Evolutionary conservation across 2,113 vertebrate species (phyloP).

Genomic region (Nanorana parkeri): DNA sequence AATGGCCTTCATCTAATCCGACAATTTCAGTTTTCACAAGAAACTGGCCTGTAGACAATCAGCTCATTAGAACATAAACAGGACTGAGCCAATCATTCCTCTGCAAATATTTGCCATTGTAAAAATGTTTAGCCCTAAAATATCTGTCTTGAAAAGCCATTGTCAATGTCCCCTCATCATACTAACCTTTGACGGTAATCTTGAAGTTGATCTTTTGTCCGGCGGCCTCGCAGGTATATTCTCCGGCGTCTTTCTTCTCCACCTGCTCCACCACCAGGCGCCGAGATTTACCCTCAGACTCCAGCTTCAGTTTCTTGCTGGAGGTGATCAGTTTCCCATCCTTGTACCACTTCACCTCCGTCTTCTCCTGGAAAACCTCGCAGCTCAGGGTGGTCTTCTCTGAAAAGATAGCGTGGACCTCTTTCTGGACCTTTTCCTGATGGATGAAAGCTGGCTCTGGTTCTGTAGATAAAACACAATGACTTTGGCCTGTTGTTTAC

Average conservation of each 20-base stretch:
- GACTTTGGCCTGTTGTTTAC: no score
- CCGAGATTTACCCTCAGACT: conserved; percentile 68
- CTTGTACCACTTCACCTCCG: conserved; percentile 81
- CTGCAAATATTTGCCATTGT: no score
- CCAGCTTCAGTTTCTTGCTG: conserved; percentile 69
- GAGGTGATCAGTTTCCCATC: conserved; percentile 72
- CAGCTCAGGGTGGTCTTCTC: conserved; percentile 73
- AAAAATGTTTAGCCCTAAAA: no score
- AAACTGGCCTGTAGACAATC: no score
- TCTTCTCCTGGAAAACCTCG: conserved; percentile 71
- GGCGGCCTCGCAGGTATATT: conserved; percentile 77
- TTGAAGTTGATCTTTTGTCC: conserved; percentile 74
- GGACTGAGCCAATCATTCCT: no score
- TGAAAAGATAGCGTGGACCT: background rate
- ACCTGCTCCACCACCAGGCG: conserved; percentile 75
- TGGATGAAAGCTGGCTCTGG: conserved; percentile 60
- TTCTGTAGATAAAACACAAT: conserved; percentile 58
- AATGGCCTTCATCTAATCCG: no score
- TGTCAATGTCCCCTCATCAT: no score
- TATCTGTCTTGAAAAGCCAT: no score
- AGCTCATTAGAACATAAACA: no score
- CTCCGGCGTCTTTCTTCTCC: conserved; percentile 78
- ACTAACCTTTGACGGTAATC: conserved; percentile 68
- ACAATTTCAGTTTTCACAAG: no score
- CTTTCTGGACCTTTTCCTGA: conserved; percentile 62